Evolutionary conservation across 2,888 invertebrate genomes (phyloP), one percentile per base, ranked within the genome.

Genomic region (Embidobia sp.): DNA sequence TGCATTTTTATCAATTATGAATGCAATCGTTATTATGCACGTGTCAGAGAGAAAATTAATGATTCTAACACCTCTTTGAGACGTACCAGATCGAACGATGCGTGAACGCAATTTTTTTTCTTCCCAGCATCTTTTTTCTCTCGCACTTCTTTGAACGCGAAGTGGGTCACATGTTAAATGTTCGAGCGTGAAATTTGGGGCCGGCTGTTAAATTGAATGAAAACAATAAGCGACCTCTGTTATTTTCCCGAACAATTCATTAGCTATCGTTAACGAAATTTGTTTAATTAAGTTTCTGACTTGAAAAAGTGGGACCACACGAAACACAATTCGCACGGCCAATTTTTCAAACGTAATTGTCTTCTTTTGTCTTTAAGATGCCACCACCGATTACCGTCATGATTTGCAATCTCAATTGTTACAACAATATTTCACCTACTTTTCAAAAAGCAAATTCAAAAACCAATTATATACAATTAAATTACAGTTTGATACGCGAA

Each of bases 41-140:
- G 29, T 57, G 69, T 67, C 48, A 67, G 35, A 19, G 48, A 15
- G 35, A 57, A 63, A 57, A 67, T 69, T 69, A 49, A 69, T 59
- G 57, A 57, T 67, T 69, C 59, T 59, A 59, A 59, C 42, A 51
- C 26, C 18, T 49, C 69, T 59, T 51, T 40, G 49, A 69, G 35
- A 59, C 33, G 49, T 33, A 31, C 13, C 67, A 42, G 42, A 22
- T 59, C 26, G 48, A 57, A 15, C 27, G 67, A 35, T 31, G n/a
- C n/a, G n/a, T n/a, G n/a, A n/a, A n/a, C n/a, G n/a, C n/a, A n/a
- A n/a, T 19, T 37, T 42, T 42, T 42, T 42, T 26, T n/a, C 6
- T 46, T 13, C 6, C 29, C n/a, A n/a, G n/a, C n/a, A n/a, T n/a
- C n/a, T n/a, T n/a, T 33, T 53, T 22, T 26, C 6, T 42, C 16